Evolutionary conservation across 2,888 invertebrate genomes (phyloP), one percentile per base, ranked within the genome.

Genomic region (Sclerodermus sp.): DNA sequence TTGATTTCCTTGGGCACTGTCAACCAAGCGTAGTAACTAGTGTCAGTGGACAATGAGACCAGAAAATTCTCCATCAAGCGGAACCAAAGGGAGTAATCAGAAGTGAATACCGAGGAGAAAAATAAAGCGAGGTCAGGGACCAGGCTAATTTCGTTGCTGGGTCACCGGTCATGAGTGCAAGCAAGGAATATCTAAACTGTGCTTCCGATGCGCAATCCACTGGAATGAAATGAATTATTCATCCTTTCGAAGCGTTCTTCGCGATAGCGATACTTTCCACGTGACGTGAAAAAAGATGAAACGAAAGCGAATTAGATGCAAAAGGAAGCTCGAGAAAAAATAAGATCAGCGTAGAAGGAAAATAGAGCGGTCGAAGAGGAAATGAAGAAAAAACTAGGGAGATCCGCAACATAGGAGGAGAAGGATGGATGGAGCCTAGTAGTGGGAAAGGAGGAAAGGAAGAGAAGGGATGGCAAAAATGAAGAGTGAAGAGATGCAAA

Each of bases 221-320:
- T 9, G 51, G 64, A 72, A 73, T 71, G 69, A 69, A 73, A 73
- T 73, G 73, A 72, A 73, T 73, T 64, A 73, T 73, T 73, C 70
- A 73, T 69, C 56, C 53, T 56, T 61, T 49, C 57, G 54, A 66
- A 55, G 60, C 60, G 63, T 60, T 62, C 66, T 65, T 63, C 63
- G 64, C 51, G 49, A 32, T 41, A 53, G 56, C 37, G 42, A 31
- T 23, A 18, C 29, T 34, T 43, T 45, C 43, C 13, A 45, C 47
- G 46, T 34, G 12, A 40, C 44, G 54, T 30, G 51, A 49, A 12
- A 42, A 38, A 30, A 17, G 43, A 42, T 18, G 31, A 31, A 49
- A 30, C 8, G 23, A 49, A 45, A 37, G 34, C 13, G 42, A 14
- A 17, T 12, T 9, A 45, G 34, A 13, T 12, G 40, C 14, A 31